A percentile compares a stretch with the other conserved stretches of the same genome.
Evolutionary conservation across 2,888 invertebrate genomes (phyloP).

Genomic region (Xestoiulus laeticollis): DNA sequence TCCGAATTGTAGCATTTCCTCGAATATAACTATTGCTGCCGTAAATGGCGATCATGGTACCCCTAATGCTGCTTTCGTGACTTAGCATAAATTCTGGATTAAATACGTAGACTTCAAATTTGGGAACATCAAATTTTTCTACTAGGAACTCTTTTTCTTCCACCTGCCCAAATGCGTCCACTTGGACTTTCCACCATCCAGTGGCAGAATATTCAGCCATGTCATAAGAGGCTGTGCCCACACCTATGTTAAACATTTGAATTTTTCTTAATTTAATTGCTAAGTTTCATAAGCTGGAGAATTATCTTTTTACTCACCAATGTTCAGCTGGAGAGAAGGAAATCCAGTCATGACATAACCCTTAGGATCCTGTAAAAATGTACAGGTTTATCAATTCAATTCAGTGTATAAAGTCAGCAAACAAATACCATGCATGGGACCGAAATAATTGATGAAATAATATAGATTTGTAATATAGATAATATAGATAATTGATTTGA

Average conservation of each 20-base stretch:
- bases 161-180: conserved; percentile 62
- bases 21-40: conserved; percentile 62
- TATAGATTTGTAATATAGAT: too few species aligned
- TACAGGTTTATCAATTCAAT: too few species aligned
- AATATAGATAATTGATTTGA: background rate
- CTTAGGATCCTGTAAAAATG: conserved; percentile 62
- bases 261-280: background rate
- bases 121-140: conserved; percentile 64
- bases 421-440: too few species aligned
- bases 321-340: conserved; percentile 63
- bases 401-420: too few species aligned
- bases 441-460: too few species aligned
- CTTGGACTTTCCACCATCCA: conserved; percentile 64
- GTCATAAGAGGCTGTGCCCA: conserved; percentile 60
- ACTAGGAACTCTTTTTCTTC: conserved; percentile 60
- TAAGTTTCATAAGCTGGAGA: background rate
- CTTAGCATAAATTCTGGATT: conserved; percentile 62
- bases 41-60: conserved; percentile 61
- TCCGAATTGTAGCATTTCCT: conserved; percentile 63
- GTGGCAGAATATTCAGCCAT: conserved; percentile 54
- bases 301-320: conserved; percentile 61
- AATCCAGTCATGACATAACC: conserved; percentile 64
- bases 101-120: conserved; percentile 62
- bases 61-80: conserved; percentile 61
- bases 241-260: conserved; percentile 59